Evolutionary conservation across 2,113 vertebrate genomes (phyloP).

Genomic region (Actinemys pallida): DNA sequence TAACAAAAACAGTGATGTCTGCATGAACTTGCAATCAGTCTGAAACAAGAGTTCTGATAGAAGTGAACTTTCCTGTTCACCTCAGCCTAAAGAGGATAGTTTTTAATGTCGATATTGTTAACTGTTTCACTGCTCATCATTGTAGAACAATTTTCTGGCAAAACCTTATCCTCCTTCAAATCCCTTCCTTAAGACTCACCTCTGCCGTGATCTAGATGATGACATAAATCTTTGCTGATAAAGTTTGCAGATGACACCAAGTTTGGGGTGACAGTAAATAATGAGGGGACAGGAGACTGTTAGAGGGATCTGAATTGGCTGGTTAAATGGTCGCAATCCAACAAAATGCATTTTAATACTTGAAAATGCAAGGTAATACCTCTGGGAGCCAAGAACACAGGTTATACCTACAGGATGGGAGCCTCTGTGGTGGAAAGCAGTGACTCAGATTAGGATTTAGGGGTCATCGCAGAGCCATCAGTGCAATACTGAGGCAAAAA

Average conservation of each 20-base stretch:
- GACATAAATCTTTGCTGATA: background rate
- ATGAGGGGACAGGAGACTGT: background rate
- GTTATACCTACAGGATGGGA: too few relatives aligned
- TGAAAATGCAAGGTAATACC: too few relatives aligned
- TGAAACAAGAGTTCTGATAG: background rate
- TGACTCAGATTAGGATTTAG: background rate
- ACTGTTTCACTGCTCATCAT: background rate
- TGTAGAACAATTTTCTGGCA: background rate
- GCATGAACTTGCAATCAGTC: background rate
- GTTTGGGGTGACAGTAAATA: background rate
- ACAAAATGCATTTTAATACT: too few relatives aligned
- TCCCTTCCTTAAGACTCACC: background rate
- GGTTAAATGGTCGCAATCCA: too few relatives aligned
- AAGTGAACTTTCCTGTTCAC: background rate
- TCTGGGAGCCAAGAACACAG: too few relatives aligned
- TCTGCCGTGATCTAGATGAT: background rate
- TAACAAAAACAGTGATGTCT: background rate
- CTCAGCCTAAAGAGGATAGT: background rate
- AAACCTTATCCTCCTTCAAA: background rate
- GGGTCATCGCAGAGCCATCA: too few relatives aligned
- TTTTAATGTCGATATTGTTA: background rate
- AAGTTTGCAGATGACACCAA: background rate
- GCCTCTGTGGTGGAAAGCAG: too few relatives aligned
- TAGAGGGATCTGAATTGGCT: too few relatives aligned
- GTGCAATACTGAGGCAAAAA: too few relatives aligned